Conservation (phyloP, 2,888 invertebrate genomes). For the Dichetophora obliterata region DNA sequence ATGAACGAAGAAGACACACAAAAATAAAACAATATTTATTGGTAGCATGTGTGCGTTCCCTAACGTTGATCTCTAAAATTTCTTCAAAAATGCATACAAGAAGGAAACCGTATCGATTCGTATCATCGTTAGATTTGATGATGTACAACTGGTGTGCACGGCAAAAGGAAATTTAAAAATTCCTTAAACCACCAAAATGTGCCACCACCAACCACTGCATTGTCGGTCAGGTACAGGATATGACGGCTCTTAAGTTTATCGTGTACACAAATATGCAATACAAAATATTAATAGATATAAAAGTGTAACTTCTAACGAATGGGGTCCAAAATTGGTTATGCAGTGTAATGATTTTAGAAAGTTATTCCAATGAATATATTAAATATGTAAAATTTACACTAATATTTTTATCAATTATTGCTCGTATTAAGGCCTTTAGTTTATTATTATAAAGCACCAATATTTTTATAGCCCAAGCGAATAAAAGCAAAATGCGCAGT, state of each 20-base stretch:
- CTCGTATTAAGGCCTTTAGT: too few relatives aligned
- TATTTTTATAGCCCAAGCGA: too few relatives aligned
- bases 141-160: constrained; percentile 23
- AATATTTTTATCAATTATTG: too few relatives aligned
- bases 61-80: constrained; percentile 20
- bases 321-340: too few relatives aligned
- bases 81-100: neutral
- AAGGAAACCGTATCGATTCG: constrained; percentile 15
- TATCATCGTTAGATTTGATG: constrained; percentile 40
- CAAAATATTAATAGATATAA: too few relatives aligned
- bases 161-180: constrained; percentile 19
- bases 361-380: too few relatives aligned
- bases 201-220: neutral
- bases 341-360: too few relatives aligned
- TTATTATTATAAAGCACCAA: too few relatives aligned
- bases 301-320: too few relatives aligned
- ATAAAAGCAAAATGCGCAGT: too few relatives aligned
- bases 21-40: neutral
- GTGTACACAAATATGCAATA: too few relatives aligned
- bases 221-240: constrained; percentile 27
- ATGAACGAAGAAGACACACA: neutral
- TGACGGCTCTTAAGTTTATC: neutral
- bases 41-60: constrained; percentile 29
- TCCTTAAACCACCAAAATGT: constrained; percentile 5
- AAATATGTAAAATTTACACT: too few relatives aligned